Percentiles rank a stretch among this genome's conserved stretches.
These are phyloP conservation scores for Anas bahamensis DNA, from an alignment of 2,797 vertebrate species.

Conservation along the genomic window DNA sequence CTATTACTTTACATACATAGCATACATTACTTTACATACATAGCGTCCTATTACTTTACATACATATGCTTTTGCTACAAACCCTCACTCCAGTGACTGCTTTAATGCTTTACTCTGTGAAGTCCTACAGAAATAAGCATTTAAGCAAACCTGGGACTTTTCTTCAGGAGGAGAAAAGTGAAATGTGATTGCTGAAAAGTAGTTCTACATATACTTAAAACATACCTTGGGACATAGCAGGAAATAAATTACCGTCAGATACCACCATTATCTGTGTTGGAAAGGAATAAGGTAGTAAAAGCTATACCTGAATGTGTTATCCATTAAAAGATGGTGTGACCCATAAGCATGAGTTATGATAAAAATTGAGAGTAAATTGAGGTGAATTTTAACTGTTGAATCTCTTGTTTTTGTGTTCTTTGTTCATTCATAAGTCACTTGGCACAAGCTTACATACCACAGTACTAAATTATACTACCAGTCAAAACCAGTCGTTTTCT, in stretches of 20 bases:
- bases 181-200: not conserved
- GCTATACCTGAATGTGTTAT: not conserved
- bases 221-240: fast-evolving
- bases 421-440: not conserved
- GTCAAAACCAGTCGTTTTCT: not conserved
- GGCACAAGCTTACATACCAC: not conserved
- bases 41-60: not conserved
- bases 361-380: not conserved
- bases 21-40: no score
- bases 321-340: not conserved
- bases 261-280: not conserved
- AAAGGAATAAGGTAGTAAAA: not conserved
- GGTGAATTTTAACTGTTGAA: not conserved
- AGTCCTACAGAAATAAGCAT: not conserved
- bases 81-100: not conserved
- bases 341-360: not conserved
- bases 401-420: not conserved
- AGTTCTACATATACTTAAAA: not conserved
- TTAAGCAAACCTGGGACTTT: not conserved
- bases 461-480: not conserved
- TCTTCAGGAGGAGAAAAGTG: not conserved
- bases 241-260: not conserved
- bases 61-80: not conserved
- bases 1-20: not conserved
- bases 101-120: not conserved